These are phyloP conservation scores for Dysdera silvatica DNA, from an alignment of 1,140 invertebrate species.

Conservation along the genomic window DNA sequence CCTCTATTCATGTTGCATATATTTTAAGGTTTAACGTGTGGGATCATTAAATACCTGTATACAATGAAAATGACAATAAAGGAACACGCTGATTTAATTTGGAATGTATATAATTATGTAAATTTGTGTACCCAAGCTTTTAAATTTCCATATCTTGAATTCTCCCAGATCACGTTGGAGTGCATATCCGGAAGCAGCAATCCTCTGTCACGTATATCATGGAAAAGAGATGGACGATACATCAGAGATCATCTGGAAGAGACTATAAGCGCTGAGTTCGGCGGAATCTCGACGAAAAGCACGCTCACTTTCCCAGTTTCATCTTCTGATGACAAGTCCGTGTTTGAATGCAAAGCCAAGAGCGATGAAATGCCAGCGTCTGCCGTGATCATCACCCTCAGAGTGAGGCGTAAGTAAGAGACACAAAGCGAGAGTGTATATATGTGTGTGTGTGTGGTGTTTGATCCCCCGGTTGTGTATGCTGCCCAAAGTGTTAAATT, in stretches of 20 bases:
- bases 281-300: constrained; percentile 42
- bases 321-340: constrained; percentile 71
- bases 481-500: no score
- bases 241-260: constrained; percentile 20
- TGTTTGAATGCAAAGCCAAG: constrained; percentile 64
- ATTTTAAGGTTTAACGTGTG: background rate
- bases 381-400: constrained; percentile 64
- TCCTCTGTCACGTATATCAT: constrained; percentile 78
- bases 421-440: no score
- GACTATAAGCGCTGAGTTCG: constrained; percentile 8
- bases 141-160: background rate
- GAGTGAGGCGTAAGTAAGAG: constrained; percentile 41
- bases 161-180: constrained; percentile 4
- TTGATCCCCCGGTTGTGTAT: no score
- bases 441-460: no score
- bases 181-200: constrained; percentile 80
- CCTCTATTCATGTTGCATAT: no score
- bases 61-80: background rate
- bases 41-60: background rate
- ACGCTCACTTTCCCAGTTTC: constrained; percentile 72
- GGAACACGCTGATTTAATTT: no score
- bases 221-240: constrained; percentile 67
- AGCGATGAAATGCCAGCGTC: constrained; percentile 14
- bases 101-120: background rate
- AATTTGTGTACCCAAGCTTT: background rate